Conservation (phyloP, 2,888 invertebrate species). For the Ochlodes sylvanus region DNA sequence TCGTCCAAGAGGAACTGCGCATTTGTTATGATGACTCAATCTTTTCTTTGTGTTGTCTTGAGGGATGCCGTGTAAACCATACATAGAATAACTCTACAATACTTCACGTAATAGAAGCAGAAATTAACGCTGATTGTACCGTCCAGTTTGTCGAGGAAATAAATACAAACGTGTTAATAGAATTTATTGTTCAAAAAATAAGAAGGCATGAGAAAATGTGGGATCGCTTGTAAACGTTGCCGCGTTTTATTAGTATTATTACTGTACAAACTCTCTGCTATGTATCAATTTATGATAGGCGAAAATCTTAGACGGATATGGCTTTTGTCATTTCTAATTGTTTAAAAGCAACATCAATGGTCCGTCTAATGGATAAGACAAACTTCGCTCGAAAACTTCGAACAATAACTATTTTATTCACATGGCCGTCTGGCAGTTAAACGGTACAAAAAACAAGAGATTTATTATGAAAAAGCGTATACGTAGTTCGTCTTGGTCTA, state of each 20-base stretch:
- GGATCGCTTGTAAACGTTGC: conserved; percentile 66
- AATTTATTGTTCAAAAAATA: conserved; percentile 72
- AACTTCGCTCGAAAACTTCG: conserved; percentile 27
- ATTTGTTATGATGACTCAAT: conserved; percentile 85
- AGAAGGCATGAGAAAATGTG: conserved; percentile 71
- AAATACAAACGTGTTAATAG: conserved; percentile 80
- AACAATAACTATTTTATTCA: conserved; percentile 30
- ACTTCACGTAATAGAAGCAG: conserved; percentile 73
- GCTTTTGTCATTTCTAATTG: conserved; percentile 51
- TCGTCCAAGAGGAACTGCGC: conserved; percentile 66
- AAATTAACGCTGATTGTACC: conserved; percentile 79
- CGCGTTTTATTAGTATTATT: conserved; percentile 56
- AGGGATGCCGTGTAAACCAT: conserved; percentile 59
- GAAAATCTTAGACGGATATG: conserved; percentile 60
- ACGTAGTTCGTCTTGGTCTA: conserved; percentile 61
- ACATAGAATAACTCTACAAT: conserved; percentile 60
- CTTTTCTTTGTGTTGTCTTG: conserved; percentile 73
- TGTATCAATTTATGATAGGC: conserved; percentile 58
- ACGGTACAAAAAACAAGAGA: conserved; percentile 59
- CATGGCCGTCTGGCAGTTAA: conserved; percentile 21
- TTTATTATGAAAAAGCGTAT: conserved; percentile 70
- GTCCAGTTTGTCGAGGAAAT: conserved; percentile 62
- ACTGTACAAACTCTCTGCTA: conserved; percentile 57
- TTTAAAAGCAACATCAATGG: conserved; percentile 48
- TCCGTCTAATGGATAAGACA: conserved; percentile 34